Percentiles rank a stretch among this genome's conserved stretches.
Evolutionary conservation across 2,797 vertebrate genomes (phyloP).

Genomic region (Pangasius krempfi): DNA sequence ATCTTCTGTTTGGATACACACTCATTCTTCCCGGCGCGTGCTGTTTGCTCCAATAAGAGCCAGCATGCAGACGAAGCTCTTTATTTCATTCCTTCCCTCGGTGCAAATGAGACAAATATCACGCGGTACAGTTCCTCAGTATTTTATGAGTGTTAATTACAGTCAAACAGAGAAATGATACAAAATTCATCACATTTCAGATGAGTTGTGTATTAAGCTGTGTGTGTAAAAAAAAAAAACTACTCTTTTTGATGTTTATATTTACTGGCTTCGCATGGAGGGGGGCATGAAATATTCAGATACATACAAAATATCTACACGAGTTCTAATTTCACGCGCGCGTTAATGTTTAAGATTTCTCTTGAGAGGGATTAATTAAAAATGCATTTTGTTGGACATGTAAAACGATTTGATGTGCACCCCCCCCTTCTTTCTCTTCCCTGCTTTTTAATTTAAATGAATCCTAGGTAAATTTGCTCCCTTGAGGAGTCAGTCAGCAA

Average conservation of each 20-base stretch:
- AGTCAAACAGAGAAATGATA: conserved; percentile 76
- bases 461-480: conserved; percentile 69
- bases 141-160: conserved; percentile 80
- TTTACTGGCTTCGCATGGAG: conserved; percentile 71
- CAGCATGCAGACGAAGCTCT: conserved; percentile 22
- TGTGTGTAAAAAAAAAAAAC: conserved; percentile 66
- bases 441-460: conserved; percentile 74
- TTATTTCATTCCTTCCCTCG: conserved; percentile 66
- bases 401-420: conserved; percentile 75
- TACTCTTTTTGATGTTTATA: conserved; percentile 79
- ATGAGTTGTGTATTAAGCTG: conserved; percentile 64
- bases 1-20: conserved; percentile 10
- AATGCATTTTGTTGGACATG: conserved; percentile 83
- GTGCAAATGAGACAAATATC: conserved; percentile 76
- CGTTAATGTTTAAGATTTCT: conserved; percentile 81
- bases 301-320: conserved; percentile 73
- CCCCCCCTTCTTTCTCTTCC: conserved; percentile 3
- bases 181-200: conserved; percentile 77
- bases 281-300: conserved; percentile 77
- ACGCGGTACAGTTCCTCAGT: conserved; percentile 70
- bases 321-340: conserved; percentile 73
- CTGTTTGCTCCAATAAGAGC: conserved; percentile 34
- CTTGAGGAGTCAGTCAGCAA: conserved; percentile 79
- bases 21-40: background rate
- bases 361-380: conserved; percentile 83